A percentile compares a stretch with the other conserved stretches of the same genome.
phyloP scores from a whole-genome alignment of 1,140 invertebrate genomes.

The Panonychus citri region DNA sequence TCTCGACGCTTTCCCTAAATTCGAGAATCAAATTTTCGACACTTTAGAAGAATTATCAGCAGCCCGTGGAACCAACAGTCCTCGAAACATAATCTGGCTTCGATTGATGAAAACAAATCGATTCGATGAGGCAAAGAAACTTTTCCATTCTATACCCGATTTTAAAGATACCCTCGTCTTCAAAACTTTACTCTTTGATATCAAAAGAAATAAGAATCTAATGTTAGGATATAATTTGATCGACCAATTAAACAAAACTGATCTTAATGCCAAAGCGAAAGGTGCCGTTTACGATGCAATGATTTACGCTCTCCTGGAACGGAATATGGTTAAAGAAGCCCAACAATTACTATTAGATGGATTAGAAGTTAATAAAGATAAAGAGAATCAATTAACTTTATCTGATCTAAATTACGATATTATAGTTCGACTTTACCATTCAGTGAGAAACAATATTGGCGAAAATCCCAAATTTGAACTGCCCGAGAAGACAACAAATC shows the following conservation, averaged over 20 bases:
- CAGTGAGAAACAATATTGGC: background rate
- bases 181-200: background rate
- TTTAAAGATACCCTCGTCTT: background rate
- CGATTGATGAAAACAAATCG: conserved; percentile 7
- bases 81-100: conserved; percentile 6
- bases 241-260: conserved; percentile 3
- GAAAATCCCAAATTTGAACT: background rate
- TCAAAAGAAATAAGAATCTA: conserved; percentile 1
- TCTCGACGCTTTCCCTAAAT: conserved; percentile 1
- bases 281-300: background rate
- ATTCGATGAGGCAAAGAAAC: conserved; percentile 2
- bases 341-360: background rate
- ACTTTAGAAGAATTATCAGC: background rate
- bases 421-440: background rate
- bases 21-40: background rate
- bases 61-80: background rate
- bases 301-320: background rate
- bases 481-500: background rate
- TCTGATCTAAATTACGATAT: background rate
- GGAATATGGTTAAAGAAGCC: background rate
- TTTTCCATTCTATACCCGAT: conserved; percentile 3
- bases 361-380: background rate
- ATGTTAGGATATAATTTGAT: conserved; percentile 4
- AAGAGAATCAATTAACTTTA: background rate
- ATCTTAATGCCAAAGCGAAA: background rate